These are phyloP conservation scores for Macrosteles quadrilineatus DNA, from an alignment of 1,140 invertebrate species.

Conservation along the genomic window DNA sequence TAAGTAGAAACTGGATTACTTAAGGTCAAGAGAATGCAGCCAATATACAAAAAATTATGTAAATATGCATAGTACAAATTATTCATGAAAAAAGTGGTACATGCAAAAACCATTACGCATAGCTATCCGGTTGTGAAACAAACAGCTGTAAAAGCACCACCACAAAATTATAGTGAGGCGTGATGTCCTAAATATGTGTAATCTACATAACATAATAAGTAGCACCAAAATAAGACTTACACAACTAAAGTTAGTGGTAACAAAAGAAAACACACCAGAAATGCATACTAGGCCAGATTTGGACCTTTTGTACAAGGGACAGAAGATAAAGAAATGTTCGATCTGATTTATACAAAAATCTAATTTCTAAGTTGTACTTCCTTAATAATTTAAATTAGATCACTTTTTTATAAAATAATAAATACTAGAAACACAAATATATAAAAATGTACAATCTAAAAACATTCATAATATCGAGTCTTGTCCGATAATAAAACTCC, in stretches of 20 bases:
- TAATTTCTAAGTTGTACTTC: slow-evolving; percentile 24
- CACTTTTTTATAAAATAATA: slow-evolving; percentile 29
- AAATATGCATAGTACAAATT: no score
- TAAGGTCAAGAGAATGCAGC: no score
- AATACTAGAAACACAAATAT: slow-evolving; percentile 27
- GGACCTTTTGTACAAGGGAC: slow-evolving; percentile 10
- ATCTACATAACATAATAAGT: not conserved
- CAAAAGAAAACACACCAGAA: slow-evolving; percentile 20
- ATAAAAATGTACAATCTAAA: slow-evolving; percentile 21
- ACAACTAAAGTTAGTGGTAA: slow-evolving; percentile 25
- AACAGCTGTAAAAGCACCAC: no score
- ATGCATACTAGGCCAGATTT: not conserved
- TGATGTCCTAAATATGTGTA: no score
- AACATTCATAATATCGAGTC: slow-evolving; percentile 22
- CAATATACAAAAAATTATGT: no score
- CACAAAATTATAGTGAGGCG: no score
- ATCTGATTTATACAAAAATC: not conserved
- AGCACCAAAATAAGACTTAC: slow-evolving; percentile 25
- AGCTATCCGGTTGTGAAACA: no score
- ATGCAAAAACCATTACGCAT: no score
- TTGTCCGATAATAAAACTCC: slow-evolving; percentile 15
- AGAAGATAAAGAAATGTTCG: not conserved
- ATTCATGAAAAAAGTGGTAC: no score
- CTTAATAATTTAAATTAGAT: slow-evolving; percentile 19
- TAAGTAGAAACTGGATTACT: no score